Evolutionary conservation across 2,888 invertebrate species (phyloP), one percentile per base, ranked within the genome.

Genomic region (Agriopis aurantiaria): DNA sequence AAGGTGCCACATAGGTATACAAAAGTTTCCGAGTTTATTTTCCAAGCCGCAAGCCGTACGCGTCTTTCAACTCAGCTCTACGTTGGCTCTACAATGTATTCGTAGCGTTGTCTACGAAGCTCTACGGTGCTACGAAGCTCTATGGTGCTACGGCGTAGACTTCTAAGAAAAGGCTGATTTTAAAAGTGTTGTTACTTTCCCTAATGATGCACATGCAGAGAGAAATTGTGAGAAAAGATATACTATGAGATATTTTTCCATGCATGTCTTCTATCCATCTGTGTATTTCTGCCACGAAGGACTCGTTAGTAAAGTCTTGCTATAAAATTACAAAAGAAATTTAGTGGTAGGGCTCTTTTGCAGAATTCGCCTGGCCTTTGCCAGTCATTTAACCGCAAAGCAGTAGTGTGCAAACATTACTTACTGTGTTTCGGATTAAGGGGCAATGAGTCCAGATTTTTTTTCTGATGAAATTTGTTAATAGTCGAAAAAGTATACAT

Each of bases 1-100:
- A 23, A 58, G 3, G 14, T 5, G 9, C 9, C n/a, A 3, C 9
- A n/a, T 12, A 56, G 41, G 56, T 56, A 14, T 56, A 56, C 7
- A 56, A 45, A 58, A 45, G 23, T 45, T 58, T 45, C 23, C n/a
- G 17, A 43, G 60, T 52, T 62, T 62, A 62, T 62, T 62, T 62
- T 62, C 53, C 49, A 45, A 62, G 52, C 62, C 62, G 62, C 62
- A 41, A 23, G 33, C 33, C 33, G 33, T 33, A 62, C 6, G 23
- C 12, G 43, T 62, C 62, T 52, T 53, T 62, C 62, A 62, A n/a
- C 62, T 61, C 51, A 6, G 52, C 52, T 12, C 52, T 52, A 52
- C 52, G 52, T 52, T 33, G 53, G 33, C 53, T 53, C 53, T 53
- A 53, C 52, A 57, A 57, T 57, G 57, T 51, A 55, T 59, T 59